phyloP scores from a whole-genome alignment of 1,140 invertebrate genomes.

The Drosophila bipectinata region DNA sequence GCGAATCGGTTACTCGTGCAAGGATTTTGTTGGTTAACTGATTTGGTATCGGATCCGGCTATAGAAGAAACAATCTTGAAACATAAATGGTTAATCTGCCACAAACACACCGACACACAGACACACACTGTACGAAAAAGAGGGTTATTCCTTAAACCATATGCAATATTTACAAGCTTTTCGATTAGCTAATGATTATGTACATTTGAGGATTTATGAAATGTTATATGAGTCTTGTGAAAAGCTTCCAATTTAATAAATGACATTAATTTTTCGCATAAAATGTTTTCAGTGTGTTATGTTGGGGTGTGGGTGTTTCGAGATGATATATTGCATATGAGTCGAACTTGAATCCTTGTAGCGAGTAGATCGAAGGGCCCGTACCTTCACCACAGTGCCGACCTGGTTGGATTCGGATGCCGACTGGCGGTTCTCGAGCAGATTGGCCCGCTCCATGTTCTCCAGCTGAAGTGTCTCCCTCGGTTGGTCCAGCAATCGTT shows the following conservation, averaged over 20 bases:
- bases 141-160: conserved; percentile 28
- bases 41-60: conserved; percentile 33
- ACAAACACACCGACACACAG: conserved; percentile 21
- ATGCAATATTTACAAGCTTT: conserved; percentile 70
- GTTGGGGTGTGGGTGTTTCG: conserved; percentile 1
- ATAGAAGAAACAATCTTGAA: conserved; percentile 24
- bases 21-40: conserved; percentile 63
- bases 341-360: conserved; percentile 58
- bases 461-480: conserved; percentile 85
- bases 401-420: conserved; percentile 88
- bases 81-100: conserved; percentile 34
- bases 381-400: conserved; percentile 93
- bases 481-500: conserved; percentile 90
- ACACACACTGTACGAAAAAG: conserved; percentile 15
- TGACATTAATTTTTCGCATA: not conserved
- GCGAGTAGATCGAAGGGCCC: conserved; percentile 79
- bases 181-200: conserved; percentile 1
- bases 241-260: not conserved
- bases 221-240: not conserved
- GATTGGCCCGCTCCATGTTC: conserved; percentile 84
- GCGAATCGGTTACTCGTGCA: conserved; percentile 83
- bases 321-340: conserved; percentile 44
- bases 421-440: conserved; percentile 87
- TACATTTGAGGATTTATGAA: not conserved
- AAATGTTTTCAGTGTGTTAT: not conserved